Evolutionary conservation across 64 coral and sea anemone genomes (phyloP).

Genomic region (Platygyra sinensis): DNA sequence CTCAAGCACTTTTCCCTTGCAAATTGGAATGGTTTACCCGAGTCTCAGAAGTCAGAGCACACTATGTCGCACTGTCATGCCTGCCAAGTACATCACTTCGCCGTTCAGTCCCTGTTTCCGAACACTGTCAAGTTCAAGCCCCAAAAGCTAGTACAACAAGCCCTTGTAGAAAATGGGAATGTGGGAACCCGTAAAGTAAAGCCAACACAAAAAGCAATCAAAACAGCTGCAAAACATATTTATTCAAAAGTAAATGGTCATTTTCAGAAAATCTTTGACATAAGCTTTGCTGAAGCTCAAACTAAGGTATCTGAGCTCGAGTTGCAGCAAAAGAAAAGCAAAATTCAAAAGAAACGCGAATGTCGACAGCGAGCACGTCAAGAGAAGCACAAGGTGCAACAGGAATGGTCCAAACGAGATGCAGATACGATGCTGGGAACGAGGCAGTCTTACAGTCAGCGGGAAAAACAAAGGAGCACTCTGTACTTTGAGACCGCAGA

Average conservation of each 20-base stretch:
- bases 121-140: neutral
- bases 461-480: neutral
- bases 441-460: neutral
- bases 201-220: conserved; percentile 9
- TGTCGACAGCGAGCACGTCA: neutral
- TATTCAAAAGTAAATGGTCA: conserved; percentile 1
- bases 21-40: too few species aligned
- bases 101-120: neutral
- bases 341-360: too few species aligned
- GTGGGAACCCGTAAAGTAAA: neutral
- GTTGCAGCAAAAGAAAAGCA: neutral
- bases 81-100: neutral
- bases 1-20: too few species aligned
- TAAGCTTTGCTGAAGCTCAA: conserved; percentile 32
- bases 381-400: conserved; percentile 6
- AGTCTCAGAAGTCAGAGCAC: neutral
- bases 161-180: neutral
- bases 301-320: neutral
- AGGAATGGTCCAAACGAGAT: conserved; percentile 36
- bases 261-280: neutral
- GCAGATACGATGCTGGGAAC: neutral
- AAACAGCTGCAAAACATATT: conserved; percentile 16
- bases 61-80: neutral
- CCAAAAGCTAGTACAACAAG: neutral
- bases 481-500: conserved; percentile 2